Base-by-base conservation (phyloP, 1,140 invertebrate genomes). In the Maniola jurtina region DNA sequence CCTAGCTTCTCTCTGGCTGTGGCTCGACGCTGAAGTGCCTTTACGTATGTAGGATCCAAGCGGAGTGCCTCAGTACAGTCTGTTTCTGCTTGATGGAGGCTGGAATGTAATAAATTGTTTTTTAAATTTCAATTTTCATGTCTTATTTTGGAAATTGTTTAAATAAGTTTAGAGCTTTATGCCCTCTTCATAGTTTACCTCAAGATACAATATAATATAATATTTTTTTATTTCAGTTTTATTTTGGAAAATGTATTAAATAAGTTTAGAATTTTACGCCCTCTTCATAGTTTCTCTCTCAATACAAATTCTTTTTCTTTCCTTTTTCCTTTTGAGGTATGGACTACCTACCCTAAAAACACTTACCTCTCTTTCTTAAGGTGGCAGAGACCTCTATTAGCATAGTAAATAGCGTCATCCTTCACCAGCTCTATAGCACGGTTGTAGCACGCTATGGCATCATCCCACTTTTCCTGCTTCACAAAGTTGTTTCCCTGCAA, bases 321-420 rank as follows among this genome's bases (percentile, higher is more conserved):
- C n/a, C n/a, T n/a, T n/a, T n/a, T n/a, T n/a, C n/a, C n/a, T n/a
- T n/a, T n/a, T n/a, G n/a, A n/a, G n/a, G n/a, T n/a, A n/a, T n/a
- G n/a, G n/a, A n/a, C n/a, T n/a, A n/a, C n/a, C n/a, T n/a, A n/a
- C n/a, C n/a, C n/a, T n/a, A 38, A 5, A 54, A 35, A 88, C 89
- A 89, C 38, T 48, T 92, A 98, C 96, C 95, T 94, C 70, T 97
- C 93, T 74, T 95, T 93, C 85, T 98, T 98, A 10, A 98, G 90
- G 72, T 96, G 94, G 71, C 97, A 98, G 65, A 98, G 92, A 8
- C 96, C 97, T 77, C 98, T 92, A 90, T 99, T 99, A 8, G 96
- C 96, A 81, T 94, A 97, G 77, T 96, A 95, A 7, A 96, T 92
- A 7, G 97, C 93, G 90, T 98, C 97, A 66, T 94, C 92, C 8